Conservation (phyloP, 2,113 vertebrate genomes). For the Oriolus oriolus region DNA sequence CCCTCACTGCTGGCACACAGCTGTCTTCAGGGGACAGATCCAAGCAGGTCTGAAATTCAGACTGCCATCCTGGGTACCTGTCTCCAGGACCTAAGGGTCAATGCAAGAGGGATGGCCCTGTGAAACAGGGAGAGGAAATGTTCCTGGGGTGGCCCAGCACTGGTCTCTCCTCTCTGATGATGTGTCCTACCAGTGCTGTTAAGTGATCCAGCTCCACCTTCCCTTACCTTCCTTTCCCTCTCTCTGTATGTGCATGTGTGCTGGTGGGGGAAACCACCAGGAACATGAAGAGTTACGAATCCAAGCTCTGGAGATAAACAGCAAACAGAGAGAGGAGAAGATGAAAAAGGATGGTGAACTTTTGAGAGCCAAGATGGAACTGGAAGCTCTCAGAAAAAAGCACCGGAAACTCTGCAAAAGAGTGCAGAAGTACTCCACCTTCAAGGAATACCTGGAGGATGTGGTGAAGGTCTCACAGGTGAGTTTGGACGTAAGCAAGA, state of each 20-base stretch:
- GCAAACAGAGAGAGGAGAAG: constrained; percentile 37
- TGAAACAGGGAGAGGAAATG: no score
- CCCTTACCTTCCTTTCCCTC: background rate
- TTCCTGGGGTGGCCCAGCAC: background rate
- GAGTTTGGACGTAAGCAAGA: background rate
- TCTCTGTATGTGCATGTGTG: background rate
- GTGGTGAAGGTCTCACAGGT: constrained; percentile 72
- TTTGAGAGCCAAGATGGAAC: constrained; percentile 48
- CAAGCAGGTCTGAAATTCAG: background rate
- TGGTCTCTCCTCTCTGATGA: background rate
- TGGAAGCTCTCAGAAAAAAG: constrained; percentile 24
- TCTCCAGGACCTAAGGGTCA: background rate
- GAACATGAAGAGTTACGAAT: constrained; percentile 55
- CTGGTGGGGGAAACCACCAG: constrained; percentile 36
- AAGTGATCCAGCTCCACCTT: background rate
- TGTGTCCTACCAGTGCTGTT: background rate
- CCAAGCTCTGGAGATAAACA: constrained; percentile 65
- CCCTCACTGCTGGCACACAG: background rate
- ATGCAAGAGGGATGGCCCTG: background rate
- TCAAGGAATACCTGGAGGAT: constrained; percentile 73
- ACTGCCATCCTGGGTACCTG: background rate
- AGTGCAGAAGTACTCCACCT: constrained; percentile 65
- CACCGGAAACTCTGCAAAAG: constrained; percentile 37
- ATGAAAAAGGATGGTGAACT: constrained; percentile 60
- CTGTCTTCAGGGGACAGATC: background rate